Evolutionary conservation across 2,113 vertebrate genomes (phyloP).

Genomic region (Gallinago paraguaiae): DNA sequence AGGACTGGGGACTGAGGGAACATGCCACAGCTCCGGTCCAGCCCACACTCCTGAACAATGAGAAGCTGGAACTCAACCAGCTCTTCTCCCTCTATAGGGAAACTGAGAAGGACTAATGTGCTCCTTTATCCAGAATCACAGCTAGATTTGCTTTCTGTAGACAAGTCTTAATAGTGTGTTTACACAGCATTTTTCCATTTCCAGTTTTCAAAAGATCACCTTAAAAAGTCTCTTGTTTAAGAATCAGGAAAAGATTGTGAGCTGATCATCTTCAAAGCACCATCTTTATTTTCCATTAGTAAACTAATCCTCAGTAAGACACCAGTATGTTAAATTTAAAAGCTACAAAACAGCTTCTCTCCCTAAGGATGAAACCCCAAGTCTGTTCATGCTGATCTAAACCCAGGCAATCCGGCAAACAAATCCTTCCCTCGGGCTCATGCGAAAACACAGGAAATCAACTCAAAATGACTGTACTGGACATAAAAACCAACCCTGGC

Average conservation of each 20-base stretch:
- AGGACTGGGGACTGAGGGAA: neutral
- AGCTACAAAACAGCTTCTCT: neutral
- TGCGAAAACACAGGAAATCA: fast-evolving
- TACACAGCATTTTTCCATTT: neutral
- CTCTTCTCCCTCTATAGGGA: neutral
- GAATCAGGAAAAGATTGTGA: neutral
- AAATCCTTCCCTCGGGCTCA: neutral
- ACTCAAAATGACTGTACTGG: neutral
- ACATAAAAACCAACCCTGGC: neutral
- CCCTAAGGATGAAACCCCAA: neutral
- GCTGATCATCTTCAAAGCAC: neutral
- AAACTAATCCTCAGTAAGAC: neutral
- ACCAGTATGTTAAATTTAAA: neutral
- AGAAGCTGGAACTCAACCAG: neutral
- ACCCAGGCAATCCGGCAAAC: neutral
- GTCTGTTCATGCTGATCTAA: neutral
- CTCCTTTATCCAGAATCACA: neutral
- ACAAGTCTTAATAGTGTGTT: neutral
- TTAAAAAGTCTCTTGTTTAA: neutral
- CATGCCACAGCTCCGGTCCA: neutral
- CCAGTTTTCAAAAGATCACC: neutral
- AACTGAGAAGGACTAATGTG: neutral
- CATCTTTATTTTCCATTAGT: neutral
- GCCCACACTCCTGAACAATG: neutral
- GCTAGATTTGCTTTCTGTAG: neutral